A percentile compares a stretch with the other conserved stretches of the same genome.
Conservation (phyloP, 2,797 vertebrate species). For the Acanthis flammea region DNA sequence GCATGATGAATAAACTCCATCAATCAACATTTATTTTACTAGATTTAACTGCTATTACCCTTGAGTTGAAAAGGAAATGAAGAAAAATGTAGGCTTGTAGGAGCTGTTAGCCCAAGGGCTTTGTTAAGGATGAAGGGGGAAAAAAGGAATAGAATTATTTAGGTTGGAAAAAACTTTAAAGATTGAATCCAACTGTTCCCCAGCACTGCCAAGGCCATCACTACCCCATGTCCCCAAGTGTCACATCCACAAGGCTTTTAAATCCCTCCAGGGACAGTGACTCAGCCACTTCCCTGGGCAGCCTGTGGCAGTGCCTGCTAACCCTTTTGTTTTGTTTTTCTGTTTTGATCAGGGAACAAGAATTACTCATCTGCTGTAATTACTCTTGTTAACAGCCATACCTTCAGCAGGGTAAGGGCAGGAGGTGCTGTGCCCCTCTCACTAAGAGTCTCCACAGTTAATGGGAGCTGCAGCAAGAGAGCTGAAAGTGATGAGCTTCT, state of each 20-base stretch:
- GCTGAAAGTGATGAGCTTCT: not conserved
- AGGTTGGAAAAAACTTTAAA: not conserved
- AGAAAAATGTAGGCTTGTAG: not conserved
- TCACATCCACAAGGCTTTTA: not conserved
- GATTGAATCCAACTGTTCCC: not conserved
- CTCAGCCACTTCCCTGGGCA: not conserved
- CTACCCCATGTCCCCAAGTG: not conserved
- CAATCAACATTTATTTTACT: constrained; percentile 51
- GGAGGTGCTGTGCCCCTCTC: not conserved
- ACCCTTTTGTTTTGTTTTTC: not conserved
- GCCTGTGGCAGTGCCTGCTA: not conserved
- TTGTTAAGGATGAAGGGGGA: not conserved
- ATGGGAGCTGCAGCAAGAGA: not conserved
- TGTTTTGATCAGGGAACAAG: not conserved
- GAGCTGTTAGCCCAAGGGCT: not conserved
- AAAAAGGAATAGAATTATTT: not conserved
- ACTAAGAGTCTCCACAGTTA: not conserved
- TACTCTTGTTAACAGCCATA: not conserved
- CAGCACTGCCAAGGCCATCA: not conserved
- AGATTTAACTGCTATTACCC: constrained; percentile 37
- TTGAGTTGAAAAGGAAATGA: constrained; percentile 35
- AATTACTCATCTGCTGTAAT: not conserved
- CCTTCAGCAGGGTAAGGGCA: not conserved
- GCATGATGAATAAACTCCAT: constrained; percentile 36
- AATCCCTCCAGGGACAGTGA: not conserved